Conservation (phyloP, 2,797 vertebrate genomes). For the Eptatretus atami region DNA sequence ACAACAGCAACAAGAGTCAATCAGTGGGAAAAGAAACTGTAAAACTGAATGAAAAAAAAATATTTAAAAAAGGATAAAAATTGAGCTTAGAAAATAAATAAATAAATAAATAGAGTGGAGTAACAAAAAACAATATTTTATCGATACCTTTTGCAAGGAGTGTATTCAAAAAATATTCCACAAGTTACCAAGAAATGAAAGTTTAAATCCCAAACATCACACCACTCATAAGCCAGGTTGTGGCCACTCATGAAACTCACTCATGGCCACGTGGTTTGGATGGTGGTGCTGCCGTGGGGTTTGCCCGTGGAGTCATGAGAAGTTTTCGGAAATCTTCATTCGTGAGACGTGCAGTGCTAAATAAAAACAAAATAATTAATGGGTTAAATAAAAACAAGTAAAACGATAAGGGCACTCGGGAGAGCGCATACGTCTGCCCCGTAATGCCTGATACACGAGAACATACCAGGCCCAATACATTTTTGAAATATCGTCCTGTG, state of each 20-base stretch:
- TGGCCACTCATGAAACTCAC: conserved; percentile 17
- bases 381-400: no score
- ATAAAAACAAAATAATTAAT: neutral
- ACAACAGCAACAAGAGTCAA: no score
- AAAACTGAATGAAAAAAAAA: no score
- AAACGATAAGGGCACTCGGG: no score
- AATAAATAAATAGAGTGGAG: no score
- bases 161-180: neutral
- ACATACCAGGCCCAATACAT: no score
- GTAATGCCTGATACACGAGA: no score
- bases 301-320: conserved; percentile 60
- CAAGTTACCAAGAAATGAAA: neutral
- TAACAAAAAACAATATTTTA: neutral
- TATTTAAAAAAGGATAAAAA: no score
- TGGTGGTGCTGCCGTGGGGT: conserved; percentile 30
- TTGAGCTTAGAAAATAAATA: no score
- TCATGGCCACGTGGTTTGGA: conserved; percentile 86
- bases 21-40: no score
- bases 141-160: neutral
- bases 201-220: neutral
- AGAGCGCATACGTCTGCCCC: no score
- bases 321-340: conserved; percentile 93
- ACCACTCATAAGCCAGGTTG: conserved; percentile 9
- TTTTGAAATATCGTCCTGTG: no score
- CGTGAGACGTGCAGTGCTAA: conserved; percentile 52